Percentiles rank a stretch among this genome's conserved stretches.
phyloP scores from a whole-genome alignment of 2,888 invertebrate genomes.

The Trachelus tabidus region DNA sequence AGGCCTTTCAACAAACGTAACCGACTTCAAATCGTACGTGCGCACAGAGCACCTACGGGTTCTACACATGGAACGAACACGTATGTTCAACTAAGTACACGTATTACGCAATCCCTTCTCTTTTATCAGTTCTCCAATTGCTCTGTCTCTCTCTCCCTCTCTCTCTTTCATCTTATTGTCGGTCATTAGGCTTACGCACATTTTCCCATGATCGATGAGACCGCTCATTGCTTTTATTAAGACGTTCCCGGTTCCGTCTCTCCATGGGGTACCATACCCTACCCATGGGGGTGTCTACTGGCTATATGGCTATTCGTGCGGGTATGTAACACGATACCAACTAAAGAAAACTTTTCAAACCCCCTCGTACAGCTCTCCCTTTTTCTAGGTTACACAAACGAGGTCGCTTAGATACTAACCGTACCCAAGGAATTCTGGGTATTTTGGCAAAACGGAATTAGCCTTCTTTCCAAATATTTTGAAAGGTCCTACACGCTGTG shows the following conservation, averaged over 20 bases:
- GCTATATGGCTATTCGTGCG: not conserved
- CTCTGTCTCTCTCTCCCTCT: not conserved
- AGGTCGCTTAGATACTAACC: not conserved
- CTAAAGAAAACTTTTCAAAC: constrained; percentile 5
- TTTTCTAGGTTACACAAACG: not conserved
- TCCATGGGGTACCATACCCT: not conserved
- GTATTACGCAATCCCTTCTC: not conserved
- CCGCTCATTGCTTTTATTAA: not conserved
- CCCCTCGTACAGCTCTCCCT: not conserved
- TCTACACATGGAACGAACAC: not conserved
- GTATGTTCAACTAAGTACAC: not conserved
- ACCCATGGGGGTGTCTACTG: constrained; percentile 18
- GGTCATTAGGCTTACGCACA: not conserved
- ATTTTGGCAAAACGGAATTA: not conserved
- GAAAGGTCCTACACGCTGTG: not conserved
- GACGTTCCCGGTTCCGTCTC: not conserved
- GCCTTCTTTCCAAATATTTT: not conserved
- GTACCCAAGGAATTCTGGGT: not conserved
- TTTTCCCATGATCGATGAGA: not conserved
- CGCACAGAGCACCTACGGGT: not conserved
- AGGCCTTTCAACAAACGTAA: not conserved
- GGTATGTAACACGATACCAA: constrained; percentile 14
- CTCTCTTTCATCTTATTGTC: not conserved
- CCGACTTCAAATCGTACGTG: not conserved
- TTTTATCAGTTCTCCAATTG: not conserved